phyloP scores from a whole-genome alignment of 2,113 vertebrate genomes.

The Phoenicopterus ruber region DNA sequence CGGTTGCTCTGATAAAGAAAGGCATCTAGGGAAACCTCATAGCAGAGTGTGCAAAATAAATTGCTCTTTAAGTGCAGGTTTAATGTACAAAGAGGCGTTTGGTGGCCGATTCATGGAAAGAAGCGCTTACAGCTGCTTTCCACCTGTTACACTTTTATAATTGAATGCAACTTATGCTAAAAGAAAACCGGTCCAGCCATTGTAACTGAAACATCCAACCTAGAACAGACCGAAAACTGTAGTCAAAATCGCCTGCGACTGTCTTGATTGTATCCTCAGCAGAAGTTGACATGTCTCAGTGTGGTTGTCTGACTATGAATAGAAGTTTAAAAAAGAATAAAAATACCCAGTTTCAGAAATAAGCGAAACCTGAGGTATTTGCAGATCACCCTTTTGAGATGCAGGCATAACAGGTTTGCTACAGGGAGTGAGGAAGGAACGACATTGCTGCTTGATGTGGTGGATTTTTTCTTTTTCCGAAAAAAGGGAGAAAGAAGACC shows the following conservation, averaged over 20 bases:
- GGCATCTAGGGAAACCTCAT: not conserved
- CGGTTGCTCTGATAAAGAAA: not conserved
- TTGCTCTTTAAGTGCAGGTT: not conserved
- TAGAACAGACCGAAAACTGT: not conserved
- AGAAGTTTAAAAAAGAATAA: not conserved
- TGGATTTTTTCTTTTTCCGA: not conserved
- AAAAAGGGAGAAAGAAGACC: not conserved
- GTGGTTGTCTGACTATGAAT: not conserved
- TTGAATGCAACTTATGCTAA: not conserved
- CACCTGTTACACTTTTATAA: not conserved
- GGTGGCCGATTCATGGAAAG: not conserved
- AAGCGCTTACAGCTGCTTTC: not conserved
- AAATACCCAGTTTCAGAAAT: not conserved
- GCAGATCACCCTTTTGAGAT: not conserved
- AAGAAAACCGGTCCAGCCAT: not conserved
- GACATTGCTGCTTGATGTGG: conserved; percentile 44
- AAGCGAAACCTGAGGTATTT: not conserved
- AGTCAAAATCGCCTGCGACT: not conserved
- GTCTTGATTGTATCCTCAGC: not conserved
- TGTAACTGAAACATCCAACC: not conserved
- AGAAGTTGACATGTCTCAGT: not conserved
- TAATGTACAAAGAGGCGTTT: not conserved
- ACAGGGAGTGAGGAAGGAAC: not conserved
- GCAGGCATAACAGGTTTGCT: not conserved
- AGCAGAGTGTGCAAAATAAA: not conserved